Conservation (phyloP, 1,140 invertebrate genomes). For the Calephelis nemesis region DNA sequence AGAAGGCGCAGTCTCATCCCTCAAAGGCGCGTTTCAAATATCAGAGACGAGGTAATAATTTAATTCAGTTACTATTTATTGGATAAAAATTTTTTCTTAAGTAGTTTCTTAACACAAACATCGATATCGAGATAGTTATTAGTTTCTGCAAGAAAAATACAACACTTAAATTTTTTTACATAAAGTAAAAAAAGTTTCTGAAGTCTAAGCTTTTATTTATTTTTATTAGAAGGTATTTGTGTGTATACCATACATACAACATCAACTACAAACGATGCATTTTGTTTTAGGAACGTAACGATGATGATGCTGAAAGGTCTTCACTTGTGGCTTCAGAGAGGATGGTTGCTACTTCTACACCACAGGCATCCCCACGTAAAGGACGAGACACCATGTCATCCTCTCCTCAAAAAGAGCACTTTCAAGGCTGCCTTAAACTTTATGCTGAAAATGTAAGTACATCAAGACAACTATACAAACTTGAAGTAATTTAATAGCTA, state of each 20-base stretch:
- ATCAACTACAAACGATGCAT: background rate
- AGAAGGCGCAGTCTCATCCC: conserved; percentile 58
- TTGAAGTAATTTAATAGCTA: no score
- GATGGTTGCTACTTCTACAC: conserved; percentile 62
- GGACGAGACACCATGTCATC: conserved; percentile 57
- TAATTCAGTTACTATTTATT: conserved; percentile 10
- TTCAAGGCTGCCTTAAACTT: conserved; percentile 84
- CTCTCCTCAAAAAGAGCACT: conserved; percentile 82
- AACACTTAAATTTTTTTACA: background rate
- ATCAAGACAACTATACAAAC: background rate
- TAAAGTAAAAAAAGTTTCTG: background rate
- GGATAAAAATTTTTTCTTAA: background rate
- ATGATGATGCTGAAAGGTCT: conserved; percentile 78
- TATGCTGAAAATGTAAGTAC: conserved; percentile 83
- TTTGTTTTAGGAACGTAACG: conserved; percentile 66
- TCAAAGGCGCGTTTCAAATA: conserved; percentile 40
- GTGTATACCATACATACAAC: no score
- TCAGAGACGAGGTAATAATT: conserved; percentile 48
- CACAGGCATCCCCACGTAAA: conserved; percentile 46
- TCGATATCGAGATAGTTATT: no score
- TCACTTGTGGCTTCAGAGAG: conserved; percentile 70
- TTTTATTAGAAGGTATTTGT: no score
- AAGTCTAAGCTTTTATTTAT: no score
- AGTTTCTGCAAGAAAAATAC: background rate
- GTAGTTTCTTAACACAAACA: background rate